These are phyloP conservation scores for Drosophila austrosaltans DNA, from an alignment of 2,888 invertebrate species.

Conservation along the genomic window DNA sequence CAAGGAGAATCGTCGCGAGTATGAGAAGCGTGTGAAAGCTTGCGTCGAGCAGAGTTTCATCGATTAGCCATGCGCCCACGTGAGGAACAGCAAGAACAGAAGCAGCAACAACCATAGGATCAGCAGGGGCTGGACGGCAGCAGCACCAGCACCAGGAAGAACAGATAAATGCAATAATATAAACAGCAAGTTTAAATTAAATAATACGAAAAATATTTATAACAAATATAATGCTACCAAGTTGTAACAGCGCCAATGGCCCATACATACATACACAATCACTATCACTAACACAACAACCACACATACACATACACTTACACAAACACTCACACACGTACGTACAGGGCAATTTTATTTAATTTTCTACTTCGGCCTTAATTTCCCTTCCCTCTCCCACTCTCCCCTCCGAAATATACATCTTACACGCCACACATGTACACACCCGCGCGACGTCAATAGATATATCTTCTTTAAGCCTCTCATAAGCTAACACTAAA, in stretches of 20 bases:
- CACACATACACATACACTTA: constrained; percentile 25
- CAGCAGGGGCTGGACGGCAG: constrained; percentile 20
- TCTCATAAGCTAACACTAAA: constrained; percentile 67
- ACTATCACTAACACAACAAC: constrained; percentile 17
- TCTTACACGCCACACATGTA: constrained; percentile 19
- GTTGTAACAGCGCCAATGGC: constrained; percentile 71
- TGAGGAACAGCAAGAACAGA: constrained; percentile 47
- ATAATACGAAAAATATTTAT: constrained; percentile 74
- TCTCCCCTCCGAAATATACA: constrained; percentile 1
- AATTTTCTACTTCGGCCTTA: constrained; percentile 36
- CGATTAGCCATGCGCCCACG: constrained; percentile 87
- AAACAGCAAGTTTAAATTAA: constrained; percentile 70
- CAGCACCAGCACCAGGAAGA: constrained; percentile 44
- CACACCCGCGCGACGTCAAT: constrained; percentile 32
- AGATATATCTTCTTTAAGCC: constrained; percentile 56
- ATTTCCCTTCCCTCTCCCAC: constrained; percentile 10
- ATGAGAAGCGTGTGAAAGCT: constrained; percentile 99
- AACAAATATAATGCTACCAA: constrained; percentile 72
- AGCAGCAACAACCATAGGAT: constrained; percentile 28
- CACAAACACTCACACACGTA: constrained; percentile 34
- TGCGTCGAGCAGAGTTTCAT: constrained; percentile 99
- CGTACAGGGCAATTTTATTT: constrained; percentile 40
- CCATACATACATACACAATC: constrained; percentile 35
- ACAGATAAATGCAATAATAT: constrained; percentile 68
- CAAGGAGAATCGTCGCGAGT: constrained; percentile 99